Base-by-base conservation (phyloP, 2,888 invertebrate genomes). In the Cerceris rybyensis region DNA sequence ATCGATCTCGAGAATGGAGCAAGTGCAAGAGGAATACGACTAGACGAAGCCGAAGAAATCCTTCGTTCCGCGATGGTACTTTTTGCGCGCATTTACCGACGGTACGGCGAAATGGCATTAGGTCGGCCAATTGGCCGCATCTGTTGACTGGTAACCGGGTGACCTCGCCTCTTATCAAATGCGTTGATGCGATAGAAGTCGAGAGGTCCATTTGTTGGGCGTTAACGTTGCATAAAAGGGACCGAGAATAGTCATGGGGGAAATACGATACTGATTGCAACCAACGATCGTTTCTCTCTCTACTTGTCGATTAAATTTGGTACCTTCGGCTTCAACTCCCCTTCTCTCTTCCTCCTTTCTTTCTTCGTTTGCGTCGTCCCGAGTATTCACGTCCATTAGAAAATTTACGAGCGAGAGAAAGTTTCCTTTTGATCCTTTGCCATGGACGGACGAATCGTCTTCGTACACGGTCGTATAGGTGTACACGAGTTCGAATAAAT, bases 91-190 rank as follows among this genome's bases (percentile, higher is more conserved):
- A 46, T 59, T 60, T 13, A 57, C 52, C 71, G 70, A 8, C 54
- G 39, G 65, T 14, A 65, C 63, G 73, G 65, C 67, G 67, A 64
- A 77, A 68, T 55, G 70, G 61, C 52, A 81, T 84, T 83, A 81
- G 81, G 73, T 68, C 65, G 81, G 43, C 79, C 88, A 89, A 91
- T 90, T 89, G 87, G 82, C 71, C 84, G 87, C 88, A 87, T 89
- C 88, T 89, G 90, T 88, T 86, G 87, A 86, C 87, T 80, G 86
- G 86, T 87, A 87, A 89, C 85, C 87, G 85, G 85, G 84, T 89
- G 90, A 90, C 90, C 90, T 90, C 90, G 88, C 81, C 75, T 86
- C 86, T 88, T 89, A 89, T 90, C 89, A 90, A 89, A 89, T 83
- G 83, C 87, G 85, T 88, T 88, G 89, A 90, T 88, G 88, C 87